phyloP scores from a whole-genome alignment of 2,797 vertebrate genomes.

The Mallotus villosus region DNA sequence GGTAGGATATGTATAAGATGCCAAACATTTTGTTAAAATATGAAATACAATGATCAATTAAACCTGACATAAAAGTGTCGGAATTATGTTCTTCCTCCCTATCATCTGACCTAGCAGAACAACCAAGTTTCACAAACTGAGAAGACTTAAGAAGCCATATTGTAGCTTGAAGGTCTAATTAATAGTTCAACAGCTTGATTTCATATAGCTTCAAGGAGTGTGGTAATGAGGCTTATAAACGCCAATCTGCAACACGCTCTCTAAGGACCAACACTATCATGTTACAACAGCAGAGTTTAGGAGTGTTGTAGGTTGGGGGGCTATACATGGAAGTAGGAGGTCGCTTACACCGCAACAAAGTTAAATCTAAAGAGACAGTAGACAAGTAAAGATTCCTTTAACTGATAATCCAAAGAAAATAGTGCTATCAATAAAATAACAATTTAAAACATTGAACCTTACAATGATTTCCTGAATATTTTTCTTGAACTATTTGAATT shows the following conservation, averaged over 20 bases:
- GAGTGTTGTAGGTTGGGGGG: constrained; percentile 39
- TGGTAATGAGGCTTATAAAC: constrained; percentile 62
- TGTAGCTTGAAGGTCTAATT: constrained; percentile 12
- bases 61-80: neutral
- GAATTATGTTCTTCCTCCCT: neutral
- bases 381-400: constrained; percentile 33
- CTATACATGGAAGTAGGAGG: constrained; percentile 50
- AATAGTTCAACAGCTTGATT: constrained; percentile 12
- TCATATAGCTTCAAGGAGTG: constrained; percentile 35
- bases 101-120: neutral
- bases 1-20: too few species aligned
- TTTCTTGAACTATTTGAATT: neutral
- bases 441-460: neutral
- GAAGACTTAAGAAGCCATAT: constrained; percentile 22
- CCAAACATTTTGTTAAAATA: too few species aligned
- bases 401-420: constrained; percentile 5
- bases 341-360: constrained; percentile 55
- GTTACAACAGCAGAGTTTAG: constrained; percentile 49
- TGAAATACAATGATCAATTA: too few species aligned
- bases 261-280: constrained; percentile 45
- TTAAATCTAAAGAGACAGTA: constrained; percentile 59
- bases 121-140: constrained; percentile 1
- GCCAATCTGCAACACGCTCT: constrained; percentile 32
- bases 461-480: neutral
- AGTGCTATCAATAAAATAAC: neutral